Base-by-base conservation (phyloP, 2,113 vertebrate species). In the Sebastes schlegelii region DNA sequence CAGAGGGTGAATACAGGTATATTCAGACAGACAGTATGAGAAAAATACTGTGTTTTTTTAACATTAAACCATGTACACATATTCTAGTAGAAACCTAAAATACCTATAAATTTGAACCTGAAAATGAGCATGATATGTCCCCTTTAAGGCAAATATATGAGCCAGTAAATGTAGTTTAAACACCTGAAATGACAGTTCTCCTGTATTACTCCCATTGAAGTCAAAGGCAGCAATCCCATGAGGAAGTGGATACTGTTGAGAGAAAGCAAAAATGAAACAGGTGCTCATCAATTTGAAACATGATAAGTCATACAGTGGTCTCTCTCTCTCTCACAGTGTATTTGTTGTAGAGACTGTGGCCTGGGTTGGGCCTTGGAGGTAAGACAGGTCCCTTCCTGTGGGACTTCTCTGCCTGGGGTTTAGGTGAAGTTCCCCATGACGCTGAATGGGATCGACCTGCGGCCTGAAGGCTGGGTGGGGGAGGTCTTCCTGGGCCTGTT, bases 341-440 rank as follows among this genome's bases (percentile, higher is more conserved):
- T 86, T 97, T 98, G 91, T 95, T 98, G 94, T 99, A 99, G 74
- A 99, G 97, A 75, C 92, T 95, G 86, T 99, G 98, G 83, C 98
- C 98, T 0, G 97, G 97, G 74, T 95, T 96, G 84, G 98, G 98
- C 79, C 98, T 96, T 34, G 98, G 97, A 79, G 98, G 98, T 79
- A 99, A 96, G 43, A 95, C 92, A 8, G 95, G 96, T 79, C 95
- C 94, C 88, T 94, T 96, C 91, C 77, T 96, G 34, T 89, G 93
- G 85, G 95, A 79, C 68, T 91, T 92, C 63, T 95, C 94, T 80
- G 93, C 94, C 85, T 95, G 84, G 11, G 64, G 57, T 84, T 81
- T 89, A 1, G 80, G 66, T 34, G 90, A 83, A 17, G 78, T 0
- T 0, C 78, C 71, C 85, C 45, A 60, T 11, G 71, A 55, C 67